A percentile compares a stretch with the other conserved stretches of the same genome.
These are phyloP conservation scores for Pristionchus arcanus DNA, from an alignment of 2,888 invertebrate species.

Conservation along the genomic window DNA sequence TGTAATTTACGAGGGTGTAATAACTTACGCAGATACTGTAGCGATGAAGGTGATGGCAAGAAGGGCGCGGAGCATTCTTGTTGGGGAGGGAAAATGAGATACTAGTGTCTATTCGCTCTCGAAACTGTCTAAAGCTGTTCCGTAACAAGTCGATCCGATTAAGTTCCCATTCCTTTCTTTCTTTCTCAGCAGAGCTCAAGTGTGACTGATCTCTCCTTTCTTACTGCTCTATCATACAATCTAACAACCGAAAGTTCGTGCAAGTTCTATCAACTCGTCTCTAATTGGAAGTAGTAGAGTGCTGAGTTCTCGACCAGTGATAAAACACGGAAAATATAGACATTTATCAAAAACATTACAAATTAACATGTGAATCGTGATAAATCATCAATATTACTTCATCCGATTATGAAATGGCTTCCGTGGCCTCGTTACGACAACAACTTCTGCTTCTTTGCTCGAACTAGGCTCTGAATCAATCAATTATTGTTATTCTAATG, in stretches of 20 bases:
- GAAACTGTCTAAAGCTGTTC: slow-evolving; percentile 36
- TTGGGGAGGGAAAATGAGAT: neutral
- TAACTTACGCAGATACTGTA: slow-evolving; percentile 23
- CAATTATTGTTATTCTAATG: neutral
- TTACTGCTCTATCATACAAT: neutral
- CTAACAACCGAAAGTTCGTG: neutral
- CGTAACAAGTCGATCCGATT: slow-evolving; percentile 46
- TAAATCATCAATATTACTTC: neutral
- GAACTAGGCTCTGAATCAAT: neutral
- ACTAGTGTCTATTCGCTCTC: slow-evolving; percentile 26
- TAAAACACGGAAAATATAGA: neutral
- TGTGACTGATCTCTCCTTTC: neutral
- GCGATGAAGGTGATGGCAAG: neutral
- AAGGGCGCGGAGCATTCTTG: neutral
- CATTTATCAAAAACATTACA: neutral
- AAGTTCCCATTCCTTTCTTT: neutral
- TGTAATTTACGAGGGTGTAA: neutral
- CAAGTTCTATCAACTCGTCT: neutral
- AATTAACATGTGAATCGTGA: too few relatives aligned
- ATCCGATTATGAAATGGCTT: too few relatives aligned
- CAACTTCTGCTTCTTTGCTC: neutral
- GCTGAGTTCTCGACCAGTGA: neutral
- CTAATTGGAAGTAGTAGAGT: neutral
- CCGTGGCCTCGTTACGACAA: too few relatives aligned
- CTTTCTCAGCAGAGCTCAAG: neutral